Base-by-base conservation (phyloP, 2,797 vertebrate species). In the Phoebastria nigripes region DNA sequence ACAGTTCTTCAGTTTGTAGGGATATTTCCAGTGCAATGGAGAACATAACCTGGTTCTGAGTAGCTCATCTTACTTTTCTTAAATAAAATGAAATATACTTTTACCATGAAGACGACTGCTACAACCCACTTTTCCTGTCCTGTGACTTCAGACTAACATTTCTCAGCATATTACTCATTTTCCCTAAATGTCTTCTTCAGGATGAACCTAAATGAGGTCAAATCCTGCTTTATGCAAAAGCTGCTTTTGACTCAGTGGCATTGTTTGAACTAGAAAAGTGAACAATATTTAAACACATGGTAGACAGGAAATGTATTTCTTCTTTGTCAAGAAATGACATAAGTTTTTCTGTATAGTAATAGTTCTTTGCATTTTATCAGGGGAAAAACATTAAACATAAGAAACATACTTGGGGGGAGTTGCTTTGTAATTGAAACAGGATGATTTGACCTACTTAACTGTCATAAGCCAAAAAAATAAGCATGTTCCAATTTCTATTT, bases 381-480 rank as follows among this genome's bases (percentile, higher is more conserved):
- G 39, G 56, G 16, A 65, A 92, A 86, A 91, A 18, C 58, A 83
- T 58, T 85, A 87, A 84, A 82, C 69, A 86, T 89, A 72, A 93
- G 66, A 87, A 96, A 71, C 41, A 85, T 29, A 49, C 31, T 41
- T 58, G 35, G 39, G 58, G 6, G 41, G 58, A 91, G 66, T 73
- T 84, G 28, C 14, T 87, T 93, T 87, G 25, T 96, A 96, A 94
- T 93, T 88, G 69, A 93, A 97, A 88, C 82, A 82, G 56, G 51
- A 90, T 97, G 95, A 63, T 95, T 92, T 95, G 89, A 94, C 93
- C 94, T 91, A 91, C 95, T 95, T 95, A 94, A 94, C 58, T 77
- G 65, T 56, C 41, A 77, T 33, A 10, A 90, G 86, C 59, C 59
- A 92, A 89, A 81, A 91, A 55, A 89, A 52, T 12, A 92, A 94